Evolutionary conservation across 2,797 vertebrate genomes (phyloP).

Genomic region (Yasuhikotakia modesta): DNA sequence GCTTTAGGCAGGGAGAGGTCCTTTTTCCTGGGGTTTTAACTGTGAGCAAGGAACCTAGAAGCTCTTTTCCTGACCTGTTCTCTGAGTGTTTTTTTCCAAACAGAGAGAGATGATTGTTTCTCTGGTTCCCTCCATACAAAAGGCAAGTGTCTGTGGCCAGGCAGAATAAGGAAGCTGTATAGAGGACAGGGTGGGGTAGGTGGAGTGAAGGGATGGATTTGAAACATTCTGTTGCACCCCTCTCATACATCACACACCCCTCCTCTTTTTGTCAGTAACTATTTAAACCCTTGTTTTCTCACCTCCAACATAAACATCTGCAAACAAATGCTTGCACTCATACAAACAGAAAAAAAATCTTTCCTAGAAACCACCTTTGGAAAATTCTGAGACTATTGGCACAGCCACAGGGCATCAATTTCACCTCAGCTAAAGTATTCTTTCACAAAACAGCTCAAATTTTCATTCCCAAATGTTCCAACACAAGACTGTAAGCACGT

Average conservation of each 20-base stretch:
- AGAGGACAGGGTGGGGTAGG: constrained; percentile 75
- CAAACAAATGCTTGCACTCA: constrained; percentile 42
- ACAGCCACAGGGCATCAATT: constrained; percentile 18
- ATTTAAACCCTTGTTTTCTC: constrained; percentile 55
- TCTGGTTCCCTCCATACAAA: constrained; percentile 75
- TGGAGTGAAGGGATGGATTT: constrained; percentile 66
- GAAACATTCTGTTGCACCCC: constrained; percentile 58
- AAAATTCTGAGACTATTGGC: constrained; percentile 39
- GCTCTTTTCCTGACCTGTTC: constrained; percentile 72
- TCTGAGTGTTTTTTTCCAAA: constrained; percentile 69
- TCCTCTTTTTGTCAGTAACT: constrained; percentile 45
- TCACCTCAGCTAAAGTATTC: constrained; percentile 17
- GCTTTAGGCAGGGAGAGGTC: constrained; percentile 69
- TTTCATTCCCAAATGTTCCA: constrained; percentile 11
- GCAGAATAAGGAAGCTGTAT: constrained; percentile 67
- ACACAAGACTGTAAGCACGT: constrained; percentile 12
- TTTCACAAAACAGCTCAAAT: constrained; percentile 3
- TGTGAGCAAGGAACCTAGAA: constrained; percentile 76
- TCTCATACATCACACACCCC: constrained; percentile 51
- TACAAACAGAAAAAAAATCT: constrained; percentile 44
- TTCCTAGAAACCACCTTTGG: constrained; percentile 42
- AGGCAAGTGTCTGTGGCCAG: constrained; percentile 74
- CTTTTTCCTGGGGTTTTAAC: constrained; percentile 77
- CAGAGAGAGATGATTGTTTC: constrained; percentile 79
- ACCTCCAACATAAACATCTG: constrained; percentile 54